phyloP scores from a whole-genome alignment of 2,797 vertebrate genomes.

The Aeoliscus strigatus region DNA sequence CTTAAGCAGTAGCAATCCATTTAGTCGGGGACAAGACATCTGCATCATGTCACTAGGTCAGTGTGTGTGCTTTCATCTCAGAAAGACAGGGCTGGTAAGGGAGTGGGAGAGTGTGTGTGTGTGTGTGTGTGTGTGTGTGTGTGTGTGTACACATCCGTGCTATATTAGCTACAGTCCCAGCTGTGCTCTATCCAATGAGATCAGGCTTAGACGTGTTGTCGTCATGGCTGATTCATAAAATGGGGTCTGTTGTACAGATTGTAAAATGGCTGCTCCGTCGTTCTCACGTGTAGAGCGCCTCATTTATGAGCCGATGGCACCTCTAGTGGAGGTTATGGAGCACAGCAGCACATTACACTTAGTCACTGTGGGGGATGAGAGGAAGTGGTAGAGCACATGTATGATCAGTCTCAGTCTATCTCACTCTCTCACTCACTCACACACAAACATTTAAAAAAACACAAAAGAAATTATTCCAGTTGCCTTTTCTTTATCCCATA shows the following conservation, averaged over 20 bases:
- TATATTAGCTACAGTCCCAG: constrained; percentile 17
- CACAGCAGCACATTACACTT: constrained; percentile 35
- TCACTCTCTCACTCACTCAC: no score
- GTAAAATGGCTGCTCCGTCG: constrained; percentile 77
- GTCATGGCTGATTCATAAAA: constrained; percentile 83
- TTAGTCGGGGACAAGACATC: constrained; percentile 26
- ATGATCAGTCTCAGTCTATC: no score
- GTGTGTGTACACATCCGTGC: constrained; percentile 17
- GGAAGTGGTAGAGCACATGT: constrained; percentile 37
- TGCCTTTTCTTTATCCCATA: no score
- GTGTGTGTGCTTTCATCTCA: constrained; percentile 20
- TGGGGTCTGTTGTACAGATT: constrained; percentile 76
- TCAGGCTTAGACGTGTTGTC: constrained; percentile 42
- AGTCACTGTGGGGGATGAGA: constrained; percentile 63
- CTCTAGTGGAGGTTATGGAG: constrained; percentile 47
- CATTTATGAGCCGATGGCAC: constrained; percentile 68
- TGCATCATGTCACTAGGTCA: constrained; percentile 57
- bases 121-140: constrained; percentile 5
- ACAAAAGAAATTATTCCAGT: no score
- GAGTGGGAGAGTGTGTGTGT: no score
- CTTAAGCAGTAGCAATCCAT: constrained; percentile 32
- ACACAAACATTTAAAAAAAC: no score
- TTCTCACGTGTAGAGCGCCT: constrained; percentile 43
- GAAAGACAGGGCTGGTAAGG: constrained; percentile 6
- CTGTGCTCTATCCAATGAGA: constrained; percentile 59